These are phyloP conservation scores for Laticauda laticaudata DNA, from an alignment of 2,113 vertebrate species.

Conservation along the genomic window DNA sequence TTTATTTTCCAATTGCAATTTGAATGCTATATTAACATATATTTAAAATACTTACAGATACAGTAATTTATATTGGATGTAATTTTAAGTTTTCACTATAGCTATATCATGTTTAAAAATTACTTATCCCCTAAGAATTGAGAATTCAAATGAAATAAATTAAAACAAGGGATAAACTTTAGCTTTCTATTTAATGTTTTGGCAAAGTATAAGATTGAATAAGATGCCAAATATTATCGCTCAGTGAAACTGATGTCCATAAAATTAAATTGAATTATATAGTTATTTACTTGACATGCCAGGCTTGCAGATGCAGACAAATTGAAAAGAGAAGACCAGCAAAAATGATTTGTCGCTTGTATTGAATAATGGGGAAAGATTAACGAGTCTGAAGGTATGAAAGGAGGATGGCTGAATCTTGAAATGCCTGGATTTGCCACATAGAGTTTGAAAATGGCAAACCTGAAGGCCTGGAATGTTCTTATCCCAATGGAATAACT, in stretches of 20 bases:
- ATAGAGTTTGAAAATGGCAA: background rate
- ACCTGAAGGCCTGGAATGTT: background rate
- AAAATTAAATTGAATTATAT: background rate
- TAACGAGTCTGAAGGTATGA: slow-evolving; percentile 12
- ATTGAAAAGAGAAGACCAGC: slow-evolving; percentile 2
- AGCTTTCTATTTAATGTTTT: background rate
- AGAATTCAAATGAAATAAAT: background rate
- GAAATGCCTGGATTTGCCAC: background rate
- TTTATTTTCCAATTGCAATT: background rate
- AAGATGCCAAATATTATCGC: background rate
- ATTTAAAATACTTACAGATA: background rate
- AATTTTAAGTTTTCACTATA: background rate
- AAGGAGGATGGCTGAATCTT: background rate
- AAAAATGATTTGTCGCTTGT: background rate
- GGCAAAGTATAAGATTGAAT: background rate
- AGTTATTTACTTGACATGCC: slow-evolving; percentile 18
- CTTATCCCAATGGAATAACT: background rate
- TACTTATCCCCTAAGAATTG: background rate
- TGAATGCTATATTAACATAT: background rate
- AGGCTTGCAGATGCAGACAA: slow-evolving; percentile 10
- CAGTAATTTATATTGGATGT: background rate
- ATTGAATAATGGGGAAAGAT: slow-evolving; percentile 21
- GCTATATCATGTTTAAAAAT: background rate
- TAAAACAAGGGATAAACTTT: background rate
- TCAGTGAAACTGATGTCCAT: background rate